phyloP scores from a whole-genome alignment of 2,797 vertebrate genomes.

The Mormyrops boulengeri region DNA sequence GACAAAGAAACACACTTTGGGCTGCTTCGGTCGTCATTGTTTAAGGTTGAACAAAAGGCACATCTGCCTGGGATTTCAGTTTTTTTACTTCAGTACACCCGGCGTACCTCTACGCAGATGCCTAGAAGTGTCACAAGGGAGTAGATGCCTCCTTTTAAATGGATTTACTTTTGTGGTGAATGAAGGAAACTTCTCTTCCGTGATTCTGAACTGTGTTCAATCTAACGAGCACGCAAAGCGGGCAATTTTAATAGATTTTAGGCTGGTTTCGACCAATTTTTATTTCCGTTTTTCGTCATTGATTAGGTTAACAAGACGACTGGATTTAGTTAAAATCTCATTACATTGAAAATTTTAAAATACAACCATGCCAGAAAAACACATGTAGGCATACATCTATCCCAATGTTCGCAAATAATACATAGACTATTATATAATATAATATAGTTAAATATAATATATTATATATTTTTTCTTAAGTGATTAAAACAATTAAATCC shows the following conservation, averaged over 20 bases:
- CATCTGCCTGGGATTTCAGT: slow-evolving; percentile 69
- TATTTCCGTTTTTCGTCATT: neutral
- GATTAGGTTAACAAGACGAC: neutral
- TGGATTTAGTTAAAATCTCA: neutral
- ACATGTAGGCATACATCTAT: neutral
- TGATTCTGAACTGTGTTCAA: neutral
- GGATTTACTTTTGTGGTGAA: neutral
- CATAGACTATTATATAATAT: neutral
- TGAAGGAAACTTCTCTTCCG: neutral
- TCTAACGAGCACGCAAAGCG: neutral
- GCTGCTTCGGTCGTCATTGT: slow-evolving; percentile 75
- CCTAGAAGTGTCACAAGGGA: neutral
- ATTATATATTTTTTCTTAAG: neutral
- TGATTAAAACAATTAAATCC: neutral
- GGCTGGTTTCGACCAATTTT: neutral
- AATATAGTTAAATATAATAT: neutral
- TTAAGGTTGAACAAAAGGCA: slow-evolving; percentile 80
- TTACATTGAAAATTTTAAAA: neutral
- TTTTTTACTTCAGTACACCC: slow-evolving; percentile 58
- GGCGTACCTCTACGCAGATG: slow-evolving; percentile 37
- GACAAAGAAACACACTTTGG: slow-evolving; percentile 38
- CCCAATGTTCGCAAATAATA: neutral
- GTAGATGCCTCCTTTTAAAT: neutral
- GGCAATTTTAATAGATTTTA: neutral
- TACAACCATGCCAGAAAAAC: neutral